phyloP scores from a whole-genome alignment of 2,113 vertebrate genomes.

The Prietella phreatophila region DNA sequence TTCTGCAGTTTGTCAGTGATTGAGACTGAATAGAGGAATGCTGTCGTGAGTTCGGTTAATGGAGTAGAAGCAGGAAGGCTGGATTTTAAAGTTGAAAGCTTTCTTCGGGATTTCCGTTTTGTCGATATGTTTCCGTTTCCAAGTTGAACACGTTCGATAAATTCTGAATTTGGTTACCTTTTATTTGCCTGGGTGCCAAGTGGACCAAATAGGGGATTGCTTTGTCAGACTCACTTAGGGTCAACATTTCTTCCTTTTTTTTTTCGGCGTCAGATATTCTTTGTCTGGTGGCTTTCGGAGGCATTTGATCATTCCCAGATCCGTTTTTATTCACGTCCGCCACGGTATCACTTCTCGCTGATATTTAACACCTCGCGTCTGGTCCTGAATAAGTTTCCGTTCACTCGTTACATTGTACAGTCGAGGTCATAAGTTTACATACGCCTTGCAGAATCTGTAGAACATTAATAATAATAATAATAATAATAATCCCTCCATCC shows the following conservation, averaged over 20 bases:
- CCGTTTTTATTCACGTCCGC: no score
- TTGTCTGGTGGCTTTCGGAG: not conserved
- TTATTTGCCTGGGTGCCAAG: not conserved
- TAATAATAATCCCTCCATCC: no score
- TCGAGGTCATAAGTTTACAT: no score
- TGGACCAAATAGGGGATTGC: no score
- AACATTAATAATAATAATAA: no score
- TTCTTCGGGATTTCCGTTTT: not conserved
- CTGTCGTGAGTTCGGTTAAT: not conserved
- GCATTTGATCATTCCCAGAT: no score
- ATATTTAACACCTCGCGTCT: no score
- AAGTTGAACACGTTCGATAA: not conserved
- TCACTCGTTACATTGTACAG: no score
- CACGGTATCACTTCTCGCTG: no score
- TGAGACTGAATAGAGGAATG: not conserved
- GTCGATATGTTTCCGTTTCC: not conserved
- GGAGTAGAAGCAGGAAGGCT: not conserved
- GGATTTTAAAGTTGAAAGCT: not conserved
- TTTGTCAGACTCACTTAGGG: no score
- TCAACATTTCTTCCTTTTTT: not conserved
- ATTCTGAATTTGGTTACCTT: not conserved
- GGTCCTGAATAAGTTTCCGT: no score
- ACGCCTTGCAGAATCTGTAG: no score
- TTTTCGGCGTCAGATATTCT: not conserved
- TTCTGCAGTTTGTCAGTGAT: not conserved